Base-by-base conservation (phyloP, 1,140 invertebrate species). In the Stratiolaelaps scimitus region DNA sequence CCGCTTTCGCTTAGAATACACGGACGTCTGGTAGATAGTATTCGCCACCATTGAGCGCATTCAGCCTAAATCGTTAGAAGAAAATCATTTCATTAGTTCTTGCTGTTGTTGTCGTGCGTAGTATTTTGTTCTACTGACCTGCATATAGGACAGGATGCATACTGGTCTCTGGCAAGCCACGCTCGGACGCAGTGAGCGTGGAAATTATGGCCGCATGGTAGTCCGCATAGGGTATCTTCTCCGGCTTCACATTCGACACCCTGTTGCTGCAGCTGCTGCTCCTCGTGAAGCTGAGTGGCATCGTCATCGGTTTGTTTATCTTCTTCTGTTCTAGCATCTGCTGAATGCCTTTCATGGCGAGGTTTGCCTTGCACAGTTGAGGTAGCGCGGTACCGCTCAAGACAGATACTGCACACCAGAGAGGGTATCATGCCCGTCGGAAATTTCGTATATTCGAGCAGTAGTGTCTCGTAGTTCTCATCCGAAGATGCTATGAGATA, bases 401-500 rank as follows among this genome's bases (percentile, higher is more conserved):
- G 34, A 10, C 53, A 60, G 26, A 60, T 60, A 23, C 53, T 60
- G 34, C 53, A 60, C 26, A 60, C 34, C 26, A 60, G 34, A 23
- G 53, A 60, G 23, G 53, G 53, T 17, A 60, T 26, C 53, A 60
- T 60, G 17, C 53, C 53, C 15, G 53, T 23, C 26, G 53, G 53
- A 26, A 60, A 60, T 34, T 60, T 60, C 13, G 53, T 34, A 34
- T 60, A 60, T 34, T 60, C 26, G 26, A 60, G 53, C 53, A 60
- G 34, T 29, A 26, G 17, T 29, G 53, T 34, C 26, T 60, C 53
- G 10, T 6, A 40, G 15, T 23, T 60, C 53, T 60, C 53, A 17
- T 60, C 53, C 10, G 53, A 60, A 23, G 26, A 26, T 60, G 53
- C 15, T 29, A 60, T 13, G 23, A 34, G 23, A 29, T 26, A 60